These are phyloP conservation scores for Intellagama lesueurii DNA, from an alignment of 2,797 vertebrate species.

Conservation along the genomic window DNA sequence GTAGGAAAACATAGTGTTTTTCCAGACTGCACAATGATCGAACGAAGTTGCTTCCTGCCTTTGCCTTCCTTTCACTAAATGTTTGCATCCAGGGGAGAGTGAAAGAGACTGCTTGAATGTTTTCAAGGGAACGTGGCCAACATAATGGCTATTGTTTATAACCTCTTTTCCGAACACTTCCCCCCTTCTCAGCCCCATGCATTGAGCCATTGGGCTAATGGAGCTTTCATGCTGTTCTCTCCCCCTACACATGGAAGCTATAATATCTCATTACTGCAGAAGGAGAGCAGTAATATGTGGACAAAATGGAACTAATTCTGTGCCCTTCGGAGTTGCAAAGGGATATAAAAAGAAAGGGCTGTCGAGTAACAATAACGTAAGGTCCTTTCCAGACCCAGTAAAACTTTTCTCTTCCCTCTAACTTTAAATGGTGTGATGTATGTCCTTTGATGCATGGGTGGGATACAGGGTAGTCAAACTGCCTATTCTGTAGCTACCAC, in stretches of 20 bases:
- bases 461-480: conserved; percentile 50
- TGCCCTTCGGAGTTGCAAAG: conserved; percentile 35
- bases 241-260: conserved; percentile 63
- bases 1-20: background rate
- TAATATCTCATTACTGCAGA: conserved; percentile 63
- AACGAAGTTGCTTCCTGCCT: conserved; percentile 3
- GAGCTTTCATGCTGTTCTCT: conserved; percentile 54
- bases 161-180: conserved; percentile 34
- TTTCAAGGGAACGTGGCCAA: conserved; percentile 38
- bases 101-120: conserved; percentile 18
- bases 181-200: background rate
- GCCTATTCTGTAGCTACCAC: conserved; percentile 44
- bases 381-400: background rate
- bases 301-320: conserved; percentile 50
- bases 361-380: background rate
- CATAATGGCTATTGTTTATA: conserved; percentile 34
- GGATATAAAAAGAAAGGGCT: background rate
- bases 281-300: conserved; percentile 50
- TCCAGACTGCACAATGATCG: background rate
- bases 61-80: background rate
- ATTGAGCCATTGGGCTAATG: conserved; percentile 58
- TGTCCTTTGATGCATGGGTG: conserved; percentile 55
- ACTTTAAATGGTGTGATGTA: conserved; percentile 64
- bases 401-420: conserved; percentile 26
- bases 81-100: background rate